A percentile compares a stretch with the other conserved stretches of the same genome.
phyloP scores from a whole-genome alignment of 2,113 vertebrate species.

The Typhlomys cinereus region DNA sequence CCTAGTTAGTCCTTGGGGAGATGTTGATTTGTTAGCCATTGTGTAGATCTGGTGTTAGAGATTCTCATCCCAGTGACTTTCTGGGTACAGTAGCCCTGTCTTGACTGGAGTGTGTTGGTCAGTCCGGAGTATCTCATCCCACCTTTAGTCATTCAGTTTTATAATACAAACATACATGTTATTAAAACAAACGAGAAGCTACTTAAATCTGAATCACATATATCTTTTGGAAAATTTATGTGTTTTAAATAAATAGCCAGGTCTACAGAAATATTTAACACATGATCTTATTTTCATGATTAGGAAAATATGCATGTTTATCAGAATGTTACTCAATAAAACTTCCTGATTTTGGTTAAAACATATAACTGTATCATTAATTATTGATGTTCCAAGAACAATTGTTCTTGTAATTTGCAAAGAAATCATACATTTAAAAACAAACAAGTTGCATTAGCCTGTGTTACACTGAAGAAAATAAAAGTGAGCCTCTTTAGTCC shows the following conservation, averaged over 20 bases:
- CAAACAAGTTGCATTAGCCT: background rate
- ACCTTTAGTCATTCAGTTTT: too few species aligned
- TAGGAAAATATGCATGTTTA: background rate
- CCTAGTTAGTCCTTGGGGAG: too few species aligned
- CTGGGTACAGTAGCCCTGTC: too few species aligned
- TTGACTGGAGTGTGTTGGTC: too few species aligned
- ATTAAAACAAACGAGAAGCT: background rate
- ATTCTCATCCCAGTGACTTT: too few species aligned
- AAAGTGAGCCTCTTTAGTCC: background rate
- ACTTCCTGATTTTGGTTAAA: background rate
- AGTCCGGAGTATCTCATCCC: too few species aligned
- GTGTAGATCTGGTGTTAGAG: too few species aligned
- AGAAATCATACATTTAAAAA: too few species aligned
- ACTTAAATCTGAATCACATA: background rate
- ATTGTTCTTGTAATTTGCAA: background rate
- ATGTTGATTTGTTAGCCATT: too few species aligned
- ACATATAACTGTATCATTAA: background rate
- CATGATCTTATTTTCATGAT: background rate
- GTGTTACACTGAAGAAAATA: background rate
- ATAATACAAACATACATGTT: too few species aligned
- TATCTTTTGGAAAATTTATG: background rate
- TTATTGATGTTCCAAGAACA: background rate
- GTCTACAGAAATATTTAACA: background rate
- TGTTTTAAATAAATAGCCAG: background rate
- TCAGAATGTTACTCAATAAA: background rate